A percentile compares a stretch with the other conserved stretches of the same genome.
phyloP scores from a whole-genome alignment of 1,140 invertebrate genomes.

The Mycetomoellerius zeteki region DNA sequence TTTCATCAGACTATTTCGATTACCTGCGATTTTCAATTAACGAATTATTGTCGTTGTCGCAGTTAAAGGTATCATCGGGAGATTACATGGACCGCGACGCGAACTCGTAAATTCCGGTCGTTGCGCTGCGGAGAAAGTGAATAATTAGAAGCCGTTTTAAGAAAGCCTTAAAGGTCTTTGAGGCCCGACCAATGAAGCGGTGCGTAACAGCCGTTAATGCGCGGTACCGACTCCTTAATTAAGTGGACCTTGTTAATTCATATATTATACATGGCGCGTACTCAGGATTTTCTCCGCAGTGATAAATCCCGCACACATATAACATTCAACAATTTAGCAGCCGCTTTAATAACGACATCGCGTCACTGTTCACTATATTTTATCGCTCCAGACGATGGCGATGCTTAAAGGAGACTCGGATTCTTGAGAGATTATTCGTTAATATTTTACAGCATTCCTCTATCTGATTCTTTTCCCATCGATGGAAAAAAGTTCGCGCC shows the following conservation, averaged over 20 bases:
- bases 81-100: constrained; percentile 73
- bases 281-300: constrained; percentile 24
- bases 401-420: constrained; percentile 30
- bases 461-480: not conserved
- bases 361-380: constrained; percentile 33
- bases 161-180: constrained; percentile 58
- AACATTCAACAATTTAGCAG: constrained; percentile 14
- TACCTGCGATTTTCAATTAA: constrained; percentile 1
- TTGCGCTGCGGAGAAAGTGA: constrained; percentile 80
- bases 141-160: constrained; percentile 80
- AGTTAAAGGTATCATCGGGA: constrained; percentile 62
- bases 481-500: not conserved
- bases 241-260: constrained; percentile 74
- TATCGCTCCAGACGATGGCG: constrained; percentile 4
- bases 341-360: constrained; percentile 45
- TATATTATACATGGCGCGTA: constrained; percentile 25
- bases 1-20: constrained; percentile 8
- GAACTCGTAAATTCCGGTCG: constrained; percentile 75
- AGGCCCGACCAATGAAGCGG: constrained; percentile 69
- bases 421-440: constrained; percentile 47
- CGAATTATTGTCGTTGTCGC: constrained; percentile 59
- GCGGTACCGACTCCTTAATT: constrained; percentile 76
- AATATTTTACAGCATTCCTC: constrained; percentile 57
- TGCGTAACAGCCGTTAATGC: constrained; percentile 77
- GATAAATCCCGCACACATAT: not conserved